phyloP scores from a whole-genome alignment of 2,797 vertebrate genomes.

The Crax fasciolata region DNA sequence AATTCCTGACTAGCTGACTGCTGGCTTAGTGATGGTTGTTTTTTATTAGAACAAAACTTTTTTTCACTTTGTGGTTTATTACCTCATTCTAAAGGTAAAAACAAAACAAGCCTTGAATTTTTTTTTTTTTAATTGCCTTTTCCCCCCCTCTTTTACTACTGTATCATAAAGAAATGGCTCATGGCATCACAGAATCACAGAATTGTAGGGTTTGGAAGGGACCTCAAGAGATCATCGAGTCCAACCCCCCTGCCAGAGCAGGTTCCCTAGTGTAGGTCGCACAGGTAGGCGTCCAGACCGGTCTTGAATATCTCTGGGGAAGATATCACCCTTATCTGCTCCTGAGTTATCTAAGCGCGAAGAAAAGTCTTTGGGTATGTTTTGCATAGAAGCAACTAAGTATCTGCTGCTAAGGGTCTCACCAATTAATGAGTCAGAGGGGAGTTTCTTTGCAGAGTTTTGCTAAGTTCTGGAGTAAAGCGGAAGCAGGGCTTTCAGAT shows the following conservation, averaged over 20 bases:
- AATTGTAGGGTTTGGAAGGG: no score
- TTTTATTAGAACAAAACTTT: background rate
- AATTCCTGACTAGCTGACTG: background rate
- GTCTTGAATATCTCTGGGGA: no score
- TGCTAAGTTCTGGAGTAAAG: background rate
- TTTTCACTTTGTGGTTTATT: background rate
- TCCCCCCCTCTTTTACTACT: no score
- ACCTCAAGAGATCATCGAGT: no score
- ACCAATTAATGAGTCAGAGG: rapidly evolving
- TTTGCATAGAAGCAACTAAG: background rate
- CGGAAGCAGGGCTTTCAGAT: background rate
- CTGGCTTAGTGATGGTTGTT: background rate
- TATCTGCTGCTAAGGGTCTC: background rate
- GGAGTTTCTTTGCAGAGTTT: background rate
- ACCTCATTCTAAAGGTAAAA: background rate
- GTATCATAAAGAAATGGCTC: background rate
- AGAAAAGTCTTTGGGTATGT: background rate
- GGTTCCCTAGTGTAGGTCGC: no score
- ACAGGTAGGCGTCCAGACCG: no score
- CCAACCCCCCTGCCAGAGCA: no score
- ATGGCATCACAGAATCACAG: background rate
- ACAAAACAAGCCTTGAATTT: background rate
- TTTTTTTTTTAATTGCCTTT: background rate
- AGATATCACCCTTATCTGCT: background rate
- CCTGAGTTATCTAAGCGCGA: background rate